Evolutionary conservation across 2,888 invertebrate species (phyloP).

Genomic region (Oligia fasciuncula): DNA sequence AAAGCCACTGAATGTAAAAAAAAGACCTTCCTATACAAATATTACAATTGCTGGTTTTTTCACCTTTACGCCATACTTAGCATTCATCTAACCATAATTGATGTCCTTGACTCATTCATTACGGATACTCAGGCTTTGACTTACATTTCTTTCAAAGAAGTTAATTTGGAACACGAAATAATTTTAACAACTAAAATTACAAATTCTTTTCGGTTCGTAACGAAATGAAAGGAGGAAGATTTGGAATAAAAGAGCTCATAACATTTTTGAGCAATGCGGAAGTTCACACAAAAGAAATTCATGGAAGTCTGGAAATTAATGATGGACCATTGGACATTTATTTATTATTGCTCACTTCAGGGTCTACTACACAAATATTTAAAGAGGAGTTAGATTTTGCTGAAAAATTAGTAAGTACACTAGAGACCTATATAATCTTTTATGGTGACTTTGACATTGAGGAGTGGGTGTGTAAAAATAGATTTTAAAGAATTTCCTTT

Average conservation of each 20-base stretch:
- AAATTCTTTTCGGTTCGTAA: constrained; percentile 35
- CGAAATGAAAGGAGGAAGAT: constrained; percentile 20
- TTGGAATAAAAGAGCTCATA: constrained; percentile 16
- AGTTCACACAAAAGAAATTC: constrained; percentile 34
- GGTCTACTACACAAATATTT: neutral
- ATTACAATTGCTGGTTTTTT: neutral
- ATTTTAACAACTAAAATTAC: constrained; percentile 27
- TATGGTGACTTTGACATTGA: neutral
- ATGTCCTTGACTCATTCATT: constrained; percentile 31
- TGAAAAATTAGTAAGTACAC: neutral
- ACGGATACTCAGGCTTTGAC: constrained; percentile 21
- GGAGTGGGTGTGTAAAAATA: neutral
- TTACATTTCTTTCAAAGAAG: constrained; percentile 21
- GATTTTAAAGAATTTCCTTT: neutral
- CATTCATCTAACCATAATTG: constrained; percentile 12
- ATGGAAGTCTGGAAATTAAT: constrained; percentile 26
- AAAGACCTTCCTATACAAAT: neutral
- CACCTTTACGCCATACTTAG: neutral
- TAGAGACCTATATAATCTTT: neutral
- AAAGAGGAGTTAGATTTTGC: too few species aligned
- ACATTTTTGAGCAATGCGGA: constrained; percentile 20
- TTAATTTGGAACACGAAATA: constrained; percentile 31
- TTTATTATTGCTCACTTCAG: constrained; percentile 8
- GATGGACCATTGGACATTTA: constrained; percentile 6
- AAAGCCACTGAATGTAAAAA: neutral